Percentiles rank a stretch among this genome's conserved stretches.
These are phyloP conservation scores for Drosophila kikkawai DNA, from an alignment of 1,140 invertebrate species.

Conservation along the genomic window DNA sequence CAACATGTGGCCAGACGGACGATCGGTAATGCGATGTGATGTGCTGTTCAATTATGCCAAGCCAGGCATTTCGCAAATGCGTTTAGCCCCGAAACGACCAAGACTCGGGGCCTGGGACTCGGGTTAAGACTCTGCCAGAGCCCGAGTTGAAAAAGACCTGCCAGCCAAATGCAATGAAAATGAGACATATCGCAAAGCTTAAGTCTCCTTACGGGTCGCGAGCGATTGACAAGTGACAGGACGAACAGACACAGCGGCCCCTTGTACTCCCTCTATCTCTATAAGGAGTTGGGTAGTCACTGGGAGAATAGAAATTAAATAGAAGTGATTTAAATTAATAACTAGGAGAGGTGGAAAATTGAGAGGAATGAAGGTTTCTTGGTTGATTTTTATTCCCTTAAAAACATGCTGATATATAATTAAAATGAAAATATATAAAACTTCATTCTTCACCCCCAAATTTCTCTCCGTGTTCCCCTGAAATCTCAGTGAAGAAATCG, in stretches of 20 bases:
- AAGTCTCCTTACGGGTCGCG: constrained; percentile 41
- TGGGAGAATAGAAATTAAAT: constrained; percentile 1
- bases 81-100: constrained; percentile 47
- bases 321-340: background rate
- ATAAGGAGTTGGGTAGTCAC: constrained; percentile 39
- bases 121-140: background rate
- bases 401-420: background rate
- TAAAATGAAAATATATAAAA: background rate
- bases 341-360: background rate
- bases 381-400: too few species aligned
- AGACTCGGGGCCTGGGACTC: background rate
- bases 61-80: constrained; percentile 61
- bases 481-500: constrained; percentile 70
- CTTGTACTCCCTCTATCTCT: constrained; percentile 28
- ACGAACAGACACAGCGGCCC: constrained; percentile 29
- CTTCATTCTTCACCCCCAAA: background rate
- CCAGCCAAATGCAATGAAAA: constrained; percentile 76
- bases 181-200: constrained; percentile 82
- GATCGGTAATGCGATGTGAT: constrained; percentile 35
- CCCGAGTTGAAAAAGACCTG: constrained; percentile 42
- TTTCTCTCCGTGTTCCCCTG: constrained; percentile 29
- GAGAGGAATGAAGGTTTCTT: too few species aligned
- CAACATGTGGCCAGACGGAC: constrained; percentile 61
- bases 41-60: constrained; percentile 60
- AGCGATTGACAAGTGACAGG: constrained; percentile 80